Evolutionary conservation across 2,888 invertebrate species (phyloP).

Genomic region (Drosophila heteroneura): DNA sequence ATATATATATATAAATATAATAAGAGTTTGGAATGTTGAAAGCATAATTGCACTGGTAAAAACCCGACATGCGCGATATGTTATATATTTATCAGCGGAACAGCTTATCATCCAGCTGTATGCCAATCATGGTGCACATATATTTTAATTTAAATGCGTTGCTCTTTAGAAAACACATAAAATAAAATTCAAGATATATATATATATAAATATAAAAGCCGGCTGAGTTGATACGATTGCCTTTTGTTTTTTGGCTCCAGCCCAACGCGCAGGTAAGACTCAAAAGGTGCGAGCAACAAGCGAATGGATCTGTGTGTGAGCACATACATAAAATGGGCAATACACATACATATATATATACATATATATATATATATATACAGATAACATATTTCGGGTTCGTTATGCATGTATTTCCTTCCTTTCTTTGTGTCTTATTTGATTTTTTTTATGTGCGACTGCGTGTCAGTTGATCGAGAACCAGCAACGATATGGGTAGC

Average conservation of each 20-base stretch:
- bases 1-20: no score
- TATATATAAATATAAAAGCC: constrained; percentile 2
- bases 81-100: neutral
- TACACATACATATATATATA: constrained; percentile 19
- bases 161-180: no score
- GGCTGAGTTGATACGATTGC: constrained; percentile 5
- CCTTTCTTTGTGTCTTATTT: constrained; percentile 14
- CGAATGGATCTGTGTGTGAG: constrained; percentile 1
- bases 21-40: neutral
- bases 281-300: constrained; percentile 22
- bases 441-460: constrained; percentile 12
- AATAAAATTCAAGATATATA: neutral
- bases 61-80: neutral
- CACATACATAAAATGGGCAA: constrained; percentile 5
- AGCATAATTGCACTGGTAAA: neutral
- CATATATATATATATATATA: neutral
- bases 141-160: neutral
- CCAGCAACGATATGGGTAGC: constrained; percentile 60
- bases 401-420: constrained; percentile 43
- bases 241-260: constrained; percentile 40
- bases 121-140: neutral
- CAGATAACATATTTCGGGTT: constrained; percentile 39
- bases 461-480: constrained; percentile 58
- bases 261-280: constrained; percentile 66
- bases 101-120: neutral